Base-by-base conservation (phyloP, 2,888 invertebrate species). In the Imbricaverruca yamaguchii region DNA sequence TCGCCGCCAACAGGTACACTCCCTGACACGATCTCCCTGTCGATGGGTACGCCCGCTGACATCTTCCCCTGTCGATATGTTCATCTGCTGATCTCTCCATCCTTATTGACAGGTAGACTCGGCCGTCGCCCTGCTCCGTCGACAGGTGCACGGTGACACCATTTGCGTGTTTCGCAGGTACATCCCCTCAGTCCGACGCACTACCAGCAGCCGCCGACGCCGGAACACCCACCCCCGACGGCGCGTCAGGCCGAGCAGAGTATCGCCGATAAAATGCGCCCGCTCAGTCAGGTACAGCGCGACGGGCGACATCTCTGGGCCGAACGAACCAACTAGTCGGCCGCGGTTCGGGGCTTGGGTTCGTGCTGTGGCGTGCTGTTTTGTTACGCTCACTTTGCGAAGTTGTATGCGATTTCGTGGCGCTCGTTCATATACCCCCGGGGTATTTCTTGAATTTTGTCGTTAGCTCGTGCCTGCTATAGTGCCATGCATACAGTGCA, bases 191-290 rank as follows among this genome's bases (percentile, higher is more conserved):
- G 95, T 84, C 96, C 96, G 39, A 94, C 95, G 80, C 94, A 95
- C 86, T 96, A 96, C 86, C 91, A 92, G 81, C 96, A 96, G 88
- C 96, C 96, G 18, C 95, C 96, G 15, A 97, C 96, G 18, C 96
- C 96, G 0, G 96, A 96, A 85, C 96, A 96, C 88, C 96, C 96
- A 8, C 96, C 97, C 2, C 97, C 97, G 0, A 93, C 95, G 15
- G 95, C 96, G 8, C 90, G 91, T 85, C 94, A 95, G 85, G 96
- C 97, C 0, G 94, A 95, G 88, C 92, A 91, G 87, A 92, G 93
- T 85, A 97, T 97, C 85, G 93, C 95, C 86, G 94, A 95, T 87
- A 91, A 94, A 88, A 96, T 97, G 86, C 91, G 94, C 86, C 95
- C 95, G 39, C 88, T 95, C 82, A 94, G 94, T 89, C 94, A 95